Base-by-base conservation (phyloP, 1,140 invertebrate species). In the Nephila pilipes region DNA sequence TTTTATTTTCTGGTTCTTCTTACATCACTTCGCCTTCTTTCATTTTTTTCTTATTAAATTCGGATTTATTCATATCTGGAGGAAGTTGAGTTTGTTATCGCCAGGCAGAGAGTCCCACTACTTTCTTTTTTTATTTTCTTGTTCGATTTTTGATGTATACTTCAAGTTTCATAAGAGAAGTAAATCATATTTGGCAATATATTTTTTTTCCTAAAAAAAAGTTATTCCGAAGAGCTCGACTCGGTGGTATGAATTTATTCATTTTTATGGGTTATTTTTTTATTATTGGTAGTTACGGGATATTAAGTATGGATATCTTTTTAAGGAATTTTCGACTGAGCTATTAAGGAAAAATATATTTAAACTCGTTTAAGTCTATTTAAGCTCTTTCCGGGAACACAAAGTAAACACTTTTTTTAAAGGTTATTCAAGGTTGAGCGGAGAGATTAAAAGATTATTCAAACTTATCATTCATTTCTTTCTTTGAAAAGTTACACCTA, bases 41-140 rank as follows among this genome's bases (percentile, higher is more conserved):
- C 18, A 0, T 6, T 60, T 60, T 60, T 60, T 75, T 32, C 69
- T 75, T 75, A 75, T 75, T 75, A 75, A 75, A 75, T 18, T 75
- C 29, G 69, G 69, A 75, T 75, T 75, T 75, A 75, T 75, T 75
- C 69, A 75, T 75, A 75, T 36, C 29, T 32, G 29, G 29, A 1
- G 32, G 69, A 75, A 75, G 69, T 75, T 75, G 25, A 29, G 69
- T 75, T 75, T 75, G 69, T 75, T 75, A 75, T 75, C 69, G 69
- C 69, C 69, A 32, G 6, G 25, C n/a, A 65, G 63, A 65, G 63
- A 29, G 63, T 46, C 12, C 22, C 63, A 25, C 63, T n/a, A 25
- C 25, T 29, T 75, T 18, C 32, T 18, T 75, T 75, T 12, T 75
- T 75, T 18, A 75, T 36, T 32, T 36, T 69, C 25, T 75, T 75